Base-by-base conservation (phyloP, 2,797 vertebrate species). In the Glossophaga mutica region DNA sequence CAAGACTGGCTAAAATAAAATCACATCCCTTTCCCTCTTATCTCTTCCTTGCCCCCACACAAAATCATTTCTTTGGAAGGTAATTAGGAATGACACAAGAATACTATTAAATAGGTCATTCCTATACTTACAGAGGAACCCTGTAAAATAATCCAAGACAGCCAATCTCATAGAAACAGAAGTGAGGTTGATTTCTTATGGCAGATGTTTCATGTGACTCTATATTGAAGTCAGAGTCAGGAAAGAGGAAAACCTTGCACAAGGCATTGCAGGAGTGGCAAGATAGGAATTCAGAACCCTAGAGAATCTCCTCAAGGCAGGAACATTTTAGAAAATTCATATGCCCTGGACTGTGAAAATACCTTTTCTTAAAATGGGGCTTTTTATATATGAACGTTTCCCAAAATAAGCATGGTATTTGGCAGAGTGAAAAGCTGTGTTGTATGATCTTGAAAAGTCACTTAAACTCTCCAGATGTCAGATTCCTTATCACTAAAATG, bases 261-360 rank as follows among this genome's bases (percentile, higher is more conserved):
- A 97, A 96, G 96, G 91, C 95, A 97, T 92, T 84, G 46, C 46
- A 96, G 22, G 46, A 94, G 14, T 94, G 74, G 70, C 55, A 95
- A 93, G 71, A 46, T 11, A 87, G 46, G 39, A 95, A 93, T 88
- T 96, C 32, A 91, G 59, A 94, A 81, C 11, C 44, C 42, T 85
- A 57, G 37, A 88, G 34, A 89, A 86, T 89, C 59, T 88, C 88
- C 32, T 62, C 12, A 89, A 92, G 18, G 62, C 82, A 96, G 50
- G 90, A 59, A 74, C 29, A 71, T 46, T 94, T 90, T 93, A 87
- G 14, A 92, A 96, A 93, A 65, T 44, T 55, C 9, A 70, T 34
- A 62, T 50, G 50, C 57, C 78, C 68, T 92, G 76, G 46, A 39
- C 59, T 26, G 7, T 82, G 68, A 95, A 79, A 50, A 79, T 83